Base-by-base conservation (phyloP, 2,888 invertebrate species). In the Orthosia incerta region DNA sequence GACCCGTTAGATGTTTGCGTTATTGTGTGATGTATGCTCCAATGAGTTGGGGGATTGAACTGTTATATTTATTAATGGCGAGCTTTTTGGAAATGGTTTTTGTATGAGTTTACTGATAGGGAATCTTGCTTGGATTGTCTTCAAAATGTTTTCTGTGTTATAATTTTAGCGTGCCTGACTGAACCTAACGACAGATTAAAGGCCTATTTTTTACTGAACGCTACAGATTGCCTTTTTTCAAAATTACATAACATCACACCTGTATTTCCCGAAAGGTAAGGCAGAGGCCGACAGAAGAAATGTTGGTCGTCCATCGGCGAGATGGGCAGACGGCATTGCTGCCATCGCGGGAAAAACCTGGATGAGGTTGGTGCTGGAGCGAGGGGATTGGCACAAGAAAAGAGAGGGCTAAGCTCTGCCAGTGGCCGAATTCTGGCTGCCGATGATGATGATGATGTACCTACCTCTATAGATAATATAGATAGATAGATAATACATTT, bases 1-100 rank as follows among this genome's bases (percentile, higher is more conserved):
- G 73, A 86, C 67, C 87, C 87, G 86, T 80, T 82, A 76, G 67
- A 79, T 82, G 84, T 84, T 86, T 80, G 85, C 65, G 59, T 77
- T 84, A 84, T 78, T 85, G 76, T 82, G 84, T 83, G 72, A 85
- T 81, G 80, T 74, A 79, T 76, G 77, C 79, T 45, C 56, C 76
- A 66, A 76, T 74, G 76, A 68, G 45, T 73, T 63, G 48, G 66
- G 75, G 67, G 71, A 78, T 86, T 64, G 72, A 79, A 68, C 70
- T 82, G 74, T 79, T 76, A 71, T 76, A 76, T 86, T 74, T 78
- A 81, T 68, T 86, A 86, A 83, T 80, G 70, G 65, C 45, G 48
- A 26, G 60, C 23, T 65, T 61, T 51, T 57, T 31, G 23, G 39
- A 66, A 55, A 12, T 56, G 15, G 23, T 68, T 53, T 75, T 55